Conservation (phyloP, 2,888 invertebrate species). For the Hypomecis atomaria region DNA sequence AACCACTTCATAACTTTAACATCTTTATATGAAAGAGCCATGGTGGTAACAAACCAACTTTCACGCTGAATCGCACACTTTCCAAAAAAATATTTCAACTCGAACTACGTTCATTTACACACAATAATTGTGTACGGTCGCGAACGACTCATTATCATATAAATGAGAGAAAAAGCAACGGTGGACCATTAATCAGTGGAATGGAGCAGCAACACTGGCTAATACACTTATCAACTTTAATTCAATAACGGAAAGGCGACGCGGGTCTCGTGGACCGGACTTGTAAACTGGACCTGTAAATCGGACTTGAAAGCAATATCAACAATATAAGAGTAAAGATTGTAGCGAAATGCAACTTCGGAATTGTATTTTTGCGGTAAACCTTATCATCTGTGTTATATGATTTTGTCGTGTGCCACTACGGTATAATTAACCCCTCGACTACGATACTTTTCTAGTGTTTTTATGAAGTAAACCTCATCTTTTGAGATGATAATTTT, state of each 20-base stretch:
- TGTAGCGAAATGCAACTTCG: no score
- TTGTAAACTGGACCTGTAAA: not conserved
- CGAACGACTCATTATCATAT: slow-evolving; percentile 80
- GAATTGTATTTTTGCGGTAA: no score
- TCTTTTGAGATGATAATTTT: no score
- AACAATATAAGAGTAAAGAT: not conserved
- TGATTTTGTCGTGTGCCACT: no score
- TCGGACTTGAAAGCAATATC: not conserved
- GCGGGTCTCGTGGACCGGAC: not conserved
- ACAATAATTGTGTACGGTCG: slow-evolving; percentile 76
- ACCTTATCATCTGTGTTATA: no score
- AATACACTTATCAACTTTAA: slow-evolving; percentile 84
- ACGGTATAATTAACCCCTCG: no score
- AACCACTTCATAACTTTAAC: no score
- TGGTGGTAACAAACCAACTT: no score
- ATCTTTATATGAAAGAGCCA: no score
- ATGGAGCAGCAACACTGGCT: slow-evolving; percentile 80
- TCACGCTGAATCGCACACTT: slow-evolving; percentile 20
- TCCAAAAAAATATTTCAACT: slow-evolving; percentile 68
- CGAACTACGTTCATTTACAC: slow-evolving; percentile 73
- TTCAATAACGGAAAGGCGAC: slow-evolving; percentile 73
- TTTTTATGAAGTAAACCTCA: no score
- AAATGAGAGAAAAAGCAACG: slow-evolving; percentile 83
- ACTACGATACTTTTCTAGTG: no score
- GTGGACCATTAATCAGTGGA: slow-evolving; percentile 79